phyloP scores from a whole-genome alignment of 1,140 invertebrate species.

The Habropoda laboriosa region DNA sequence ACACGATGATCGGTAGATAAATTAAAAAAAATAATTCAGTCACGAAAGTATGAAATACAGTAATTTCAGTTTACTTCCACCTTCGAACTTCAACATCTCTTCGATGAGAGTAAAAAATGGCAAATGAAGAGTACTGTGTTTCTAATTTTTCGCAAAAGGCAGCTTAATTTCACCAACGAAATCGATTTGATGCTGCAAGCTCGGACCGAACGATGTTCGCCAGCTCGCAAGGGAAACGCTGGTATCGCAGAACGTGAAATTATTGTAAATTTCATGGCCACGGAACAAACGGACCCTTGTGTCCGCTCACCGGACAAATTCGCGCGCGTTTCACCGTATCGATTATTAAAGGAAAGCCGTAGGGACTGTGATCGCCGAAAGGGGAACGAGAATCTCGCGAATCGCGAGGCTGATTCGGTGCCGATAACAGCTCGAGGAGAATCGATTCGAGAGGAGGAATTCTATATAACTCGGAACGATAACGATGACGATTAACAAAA shows the following conservation, averaged over 20 bases:
- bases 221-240: background rate
- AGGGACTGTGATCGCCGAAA: too few relatives aligned
- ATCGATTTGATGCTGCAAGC: background rate
- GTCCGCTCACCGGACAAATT: background rate
- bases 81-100: background rate
- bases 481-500: constrained; percentile 3
- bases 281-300: background rate
- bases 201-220: background rate
- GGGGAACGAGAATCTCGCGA: background rate
- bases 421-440: background rate
- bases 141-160: background rate
- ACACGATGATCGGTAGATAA: too few relatives aligned
- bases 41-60: too few relatives aligned
- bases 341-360: background rate
- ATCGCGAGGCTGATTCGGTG: too few relatives aligned
- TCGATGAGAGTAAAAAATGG: background rate
- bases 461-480: background rate
- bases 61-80: too few relatives aligned
- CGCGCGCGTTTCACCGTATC: background rate
- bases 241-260: background rate
- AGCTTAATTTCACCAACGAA: background rate
- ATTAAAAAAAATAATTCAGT: too few relatives aligned
- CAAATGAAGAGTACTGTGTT: background rate
- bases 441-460: background rate
- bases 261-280: background rate